Percentiles rank a stretch among this genome's conserved stretches.
phyloP scores from a whole-genome alignment of 1,140 invertebrate genomes.

The Bombus haemorrhoidalis region DNA sequence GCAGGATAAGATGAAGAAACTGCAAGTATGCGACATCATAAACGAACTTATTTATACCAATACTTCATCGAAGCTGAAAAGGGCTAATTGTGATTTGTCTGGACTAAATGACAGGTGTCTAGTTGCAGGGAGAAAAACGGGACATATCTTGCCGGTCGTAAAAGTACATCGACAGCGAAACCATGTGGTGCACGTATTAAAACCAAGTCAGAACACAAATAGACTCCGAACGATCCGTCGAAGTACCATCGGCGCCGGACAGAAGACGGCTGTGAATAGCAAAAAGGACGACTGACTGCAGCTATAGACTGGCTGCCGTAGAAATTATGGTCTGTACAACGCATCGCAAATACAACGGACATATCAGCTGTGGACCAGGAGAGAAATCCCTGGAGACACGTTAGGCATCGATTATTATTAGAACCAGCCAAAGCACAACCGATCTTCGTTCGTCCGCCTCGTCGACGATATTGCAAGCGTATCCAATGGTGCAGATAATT shows the following conservation, averaged over 20 bases:
- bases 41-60: background rate
- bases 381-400: constrained; percentile 61
- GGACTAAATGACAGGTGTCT: background rate
- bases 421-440: constrained; percentile 58
- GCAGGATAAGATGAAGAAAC: background rate
- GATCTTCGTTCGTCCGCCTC: constrained; percentile 22
- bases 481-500: constrained; percentile 14
- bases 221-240: constrained; percentile 54
- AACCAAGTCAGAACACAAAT: constrained; percentile 59
- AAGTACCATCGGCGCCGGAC: constrained; percentile 49
- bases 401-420: constrained; percentile 67
- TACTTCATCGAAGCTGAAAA: background rate
- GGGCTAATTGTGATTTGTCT: background rate
- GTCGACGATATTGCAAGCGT: constrained; percentile 37
- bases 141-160: constrained; percentile 14
- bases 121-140: background rate
- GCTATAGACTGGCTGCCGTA: background rate
- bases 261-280: constrained; percentile 20
- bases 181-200: constrained; percentile 28
- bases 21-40: background rate
- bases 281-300: constrained; percentile 36
- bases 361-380: constrained; percentile 45
- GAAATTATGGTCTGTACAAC: constrained; percentile 47
- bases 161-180: constrained; percentile 9
- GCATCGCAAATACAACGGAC: constrained; percentile 8